phyloP scores from a whole-genome alignment of 2,113 vertebrate species.

The Xyliphius kryptos region DNA sequence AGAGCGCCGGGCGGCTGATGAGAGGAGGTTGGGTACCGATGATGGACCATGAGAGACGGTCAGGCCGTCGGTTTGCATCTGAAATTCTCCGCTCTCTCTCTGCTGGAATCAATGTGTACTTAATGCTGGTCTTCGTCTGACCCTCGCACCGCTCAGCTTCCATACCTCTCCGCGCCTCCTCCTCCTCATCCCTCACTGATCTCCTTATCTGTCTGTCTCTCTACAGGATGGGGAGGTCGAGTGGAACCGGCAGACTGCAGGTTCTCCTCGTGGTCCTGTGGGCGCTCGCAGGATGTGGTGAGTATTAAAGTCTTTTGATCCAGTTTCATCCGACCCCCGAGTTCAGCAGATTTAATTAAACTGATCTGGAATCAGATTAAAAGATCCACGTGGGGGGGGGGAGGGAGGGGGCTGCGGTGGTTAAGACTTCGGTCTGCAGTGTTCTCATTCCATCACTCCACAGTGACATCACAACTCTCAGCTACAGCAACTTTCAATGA shows the following conservation, averaged over 20 bases:
- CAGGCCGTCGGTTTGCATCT: constrained; percentile 8
- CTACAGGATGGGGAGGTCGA: constrained; percentile 21
- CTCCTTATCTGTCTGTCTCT: constrained; percentile 7
- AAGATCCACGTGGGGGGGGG: no score
- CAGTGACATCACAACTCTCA: no score
- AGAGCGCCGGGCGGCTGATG: not conserved
- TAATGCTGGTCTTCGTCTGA: constrained; percentile 23
- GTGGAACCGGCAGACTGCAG: constrained; percentile 4
- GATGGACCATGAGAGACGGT: constrained; percentile 22
- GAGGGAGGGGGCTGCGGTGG: no score
- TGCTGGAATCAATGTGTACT: constrained; percentile 6
- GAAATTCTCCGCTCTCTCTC: not conserved
- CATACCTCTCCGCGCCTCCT: constrained; percentile 3
- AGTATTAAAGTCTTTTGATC: constrained; percentile 14
- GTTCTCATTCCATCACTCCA: no score
- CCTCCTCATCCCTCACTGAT: not conserved
- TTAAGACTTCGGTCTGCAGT: no score
- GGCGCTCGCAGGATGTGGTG: constrained; percentile 19
- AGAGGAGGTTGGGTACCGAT: constrained; percentile 1
- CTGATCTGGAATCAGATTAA: no score
- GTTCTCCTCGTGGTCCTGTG: constrained; percentile 22
- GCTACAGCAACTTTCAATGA: no score
- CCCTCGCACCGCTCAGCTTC: constrained; percentile 11
- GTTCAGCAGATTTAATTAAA: no score
- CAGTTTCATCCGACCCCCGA: no score